A percentile compares a stretch with the other conserved stretches of the same genome.
phyloP scores from a whole-genome alignment of 2,113 vertebrate genomes.

The Monopterus albus region DNA sequence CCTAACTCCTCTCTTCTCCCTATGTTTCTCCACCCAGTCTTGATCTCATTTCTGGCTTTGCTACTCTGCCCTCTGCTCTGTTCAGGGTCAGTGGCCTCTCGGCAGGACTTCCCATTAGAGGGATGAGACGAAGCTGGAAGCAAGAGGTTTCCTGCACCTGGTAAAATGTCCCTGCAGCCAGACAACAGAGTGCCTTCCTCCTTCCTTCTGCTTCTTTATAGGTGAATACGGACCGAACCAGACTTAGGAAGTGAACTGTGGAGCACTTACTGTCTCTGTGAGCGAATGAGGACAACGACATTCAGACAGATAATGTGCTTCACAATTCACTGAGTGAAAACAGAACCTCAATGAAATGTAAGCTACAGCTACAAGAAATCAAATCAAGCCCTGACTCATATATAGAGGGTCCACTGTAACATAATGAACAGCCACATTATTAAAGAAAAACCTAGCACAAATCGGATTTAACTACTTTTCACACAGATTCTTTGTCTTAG shows the following conservation, averaged over 20 bases:
- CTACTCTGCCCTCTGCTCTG: slow-evolving; percentile 9
- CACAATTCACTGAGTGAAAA: too few species aligned
- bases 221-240: neutral
- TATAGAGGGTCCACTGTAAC: too few species aligned
- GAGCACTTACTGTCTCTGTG: neutral
- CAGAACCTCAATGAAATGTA: too few species aligned
- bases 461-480: too few species aligned
- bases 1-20: neutral
- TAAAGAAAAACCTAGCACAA: too few species aligned
- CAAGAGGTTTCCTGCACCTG: slow-evolving; percentile 18
- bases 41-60: neutral
- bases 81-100: slow-evolving; percentile 43
- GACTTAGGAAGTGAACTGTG: neutral
- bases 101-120: slow-evolving; percentile 37
- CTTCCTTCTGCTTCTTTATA: neutral
- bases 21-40: neutral
- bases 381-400: too few species aligned
- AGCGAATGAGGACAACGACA: too few species aligned
- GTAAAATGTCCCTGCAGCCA: slow-evolving; percentile 13
- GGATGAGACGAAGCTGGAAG: slow-evolving; percentile 13
- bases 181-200: neutral
- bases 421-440: too few species aligned
- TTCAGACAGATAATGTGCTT: too few species aligned
- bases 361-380: too few species aligned
- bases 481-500: too few species aligned